Conservation (phyloP, 2,113 vertebrate species). For the Excalfactoria chinensis region DNA sequence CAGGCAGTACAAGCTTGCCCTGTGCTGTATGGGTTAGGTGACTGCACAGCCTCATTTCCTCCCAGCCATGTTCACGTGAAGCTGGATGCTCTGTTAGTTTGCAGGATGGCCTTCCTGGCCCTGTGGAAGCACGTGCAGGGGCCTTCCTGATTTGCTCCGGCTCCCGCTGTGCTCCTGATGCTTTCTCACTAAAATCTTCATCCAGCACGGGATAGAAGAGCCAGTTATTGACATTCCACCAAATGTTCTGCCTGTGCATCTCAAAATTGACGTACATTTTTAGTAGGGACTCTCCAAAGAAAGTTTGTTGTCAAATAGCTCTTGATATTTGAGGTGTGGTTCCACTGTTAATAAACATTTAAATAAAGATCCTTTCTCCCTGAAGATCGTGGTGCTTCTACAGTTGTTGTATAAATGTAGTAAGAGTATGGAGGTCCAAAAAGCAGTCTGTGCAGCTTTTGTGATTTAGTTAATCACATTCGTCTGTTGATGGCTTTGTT, state of each 20-base stretch:
- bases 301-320: background rate
- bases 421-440: background rate
- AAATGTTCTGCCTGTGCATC: fast-evolving
- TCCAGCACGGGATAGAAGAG: fast-evolving
- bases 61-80: background rate
- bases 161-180: background rate
- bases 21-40: background rate
- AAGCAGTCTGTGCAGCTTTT: background rate
- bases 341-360: background rate
- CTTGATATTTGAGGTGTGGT: background rate
- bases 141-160: too few species aligned
- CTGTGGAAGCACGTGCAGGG: background rate
- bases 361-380: background rate
- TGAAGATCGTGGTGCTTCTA: background rate
- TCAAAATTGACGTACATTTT: fast-evolving
- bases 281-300: background rate
- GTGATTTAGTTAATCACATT: fast-evolving
- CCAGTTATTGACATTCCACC: fast-evolving
- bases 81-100: too few species aligned
- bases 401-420: background rate
- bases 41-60: background rate
- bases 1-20: background rate
- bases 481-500: background rate
- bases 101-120: background rate
- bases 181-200: background rate